Evolutionary conservation across 2,888 invertebrate species (phyloP).

Genomic region (Itoplectis maculator): DNA sequence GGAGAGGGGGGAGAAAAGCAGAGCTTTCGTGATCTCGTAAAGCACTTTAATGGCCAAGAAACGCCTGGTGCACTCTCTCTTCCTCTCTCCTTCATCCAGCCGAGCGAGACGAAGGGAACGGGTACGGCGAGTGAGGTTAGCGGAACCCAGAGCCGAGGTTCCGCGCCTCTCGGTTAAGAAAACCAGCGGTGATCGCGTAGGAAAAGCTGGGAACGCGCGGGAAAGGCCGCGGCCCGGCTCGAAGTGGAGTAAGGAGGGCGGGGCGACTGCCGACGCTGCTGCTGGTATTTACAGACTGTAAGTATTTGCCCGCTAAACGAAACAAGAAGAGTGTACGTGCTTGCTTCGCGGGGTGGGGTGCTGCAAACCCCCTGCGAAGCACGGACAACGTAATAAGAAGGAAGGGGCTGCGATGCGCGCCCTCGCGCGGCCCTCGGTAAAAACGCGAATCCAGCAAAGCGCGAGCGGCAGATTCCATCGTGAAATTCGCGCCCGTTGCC

Average conservation of each 20-base stretch:
- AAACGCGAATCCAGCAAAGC: slow-evolving; percentile 29
- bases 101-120: background rate
- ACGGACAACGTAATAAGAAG: background rate
- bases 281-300: slow-evolving; percentile 63
- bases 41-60: slow-evolving; percentile 60
- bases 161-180: background rate
- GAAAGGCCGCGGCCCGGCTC: slow-evolving; percentile 20
- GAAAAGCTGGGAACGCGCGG: slow-evolving; percentile 33
- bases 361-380: background rate
- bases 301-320: slow-evolving; percentile 65
- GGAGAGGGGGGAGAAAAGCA: slow-evolving; percentile 7
- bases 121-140: background rate
- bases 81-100: background rate
- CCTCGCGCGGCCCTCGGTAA: slow-evolving; percentile 8
- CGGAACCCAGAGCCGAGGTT: background rate
- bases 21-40: slow-evolving; percentile 59
- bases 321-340: slow-evolving; percentile 62
- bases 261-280: slow-evolving; percentile 20
- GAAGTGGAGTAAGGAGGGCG: slow-evolving; percentile 39
- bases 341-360: slow-evolving; percentile 1
- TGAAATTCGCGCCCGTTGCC: slow-evolving; percentile 36
- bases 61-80: slow-evolving; percentile 4
- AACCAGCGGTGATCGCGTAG: background rate
- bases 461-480: slow-evolving; percentile 48
- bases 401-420: background rate